Percentiles rank a stretch among this genome's conserved stretches.
Conservation (phyloP, 2,113 vertebrate species). For the Cepphus grylle region DNA sequence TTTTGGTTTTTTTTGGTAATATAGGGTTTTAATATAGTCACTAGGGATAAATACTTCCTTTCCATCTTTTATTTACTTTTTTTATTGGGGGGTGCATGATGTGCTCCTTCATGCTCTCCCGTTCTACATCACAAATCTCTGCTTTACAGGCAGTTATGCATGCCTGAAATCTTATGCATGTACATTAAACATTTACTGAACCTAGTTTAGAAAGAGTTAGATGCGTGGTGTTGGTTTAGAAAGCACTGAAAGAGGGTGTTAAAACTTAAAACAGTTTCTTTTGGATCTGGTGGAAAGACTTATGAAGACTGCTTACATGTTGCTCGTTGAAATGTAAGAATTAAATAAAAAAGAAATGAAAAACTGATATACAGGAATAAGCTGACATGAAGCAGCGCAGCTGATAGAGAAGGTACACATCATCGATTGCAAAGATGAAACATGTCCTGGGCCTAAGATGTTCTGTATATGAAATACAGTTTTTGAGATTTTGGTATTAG, state of each 20-base stretch:
- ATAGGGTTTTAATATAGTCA: neutral
- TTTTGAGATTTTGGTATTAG: neutral
- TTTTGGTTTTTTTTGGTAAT: neutral
- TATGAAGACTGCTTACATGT: neutral
- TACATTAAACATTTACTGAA: neutral
- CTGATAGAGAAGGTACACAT: neutral
- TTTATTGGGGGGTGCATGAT: neutral
- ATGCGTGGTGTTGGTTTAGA: neutral
- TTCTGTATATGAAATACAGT: neutral
- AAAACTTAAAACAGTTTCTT: neutral
- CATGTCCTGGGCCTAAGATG: neutral
- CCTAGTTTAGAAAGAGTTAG: neutral
- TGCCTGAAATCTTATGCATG: neutral
- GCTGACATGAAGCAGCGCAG: neutral
- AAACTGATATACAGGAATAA: neutral
- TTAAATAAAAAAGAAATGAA: neutral
- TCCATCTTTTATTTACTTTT: neutral
- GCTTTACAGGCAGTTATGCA: neutral
- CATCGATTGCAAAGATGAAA: neutral
- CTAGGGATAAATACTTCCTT: neutral
- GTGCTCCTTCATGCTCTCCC: neutral
- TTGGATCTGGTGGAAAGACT: neutral
- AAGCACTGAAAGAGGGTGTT: neutral
- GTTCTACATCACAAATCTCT: neutral
- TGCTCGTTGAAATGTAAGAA: neutral